Percentiles rank a stretch among this genome's conserved stretches.
Conservation (phyloP, 1,140 invertebrate species). For the Procambarus virginalis region DNA sequence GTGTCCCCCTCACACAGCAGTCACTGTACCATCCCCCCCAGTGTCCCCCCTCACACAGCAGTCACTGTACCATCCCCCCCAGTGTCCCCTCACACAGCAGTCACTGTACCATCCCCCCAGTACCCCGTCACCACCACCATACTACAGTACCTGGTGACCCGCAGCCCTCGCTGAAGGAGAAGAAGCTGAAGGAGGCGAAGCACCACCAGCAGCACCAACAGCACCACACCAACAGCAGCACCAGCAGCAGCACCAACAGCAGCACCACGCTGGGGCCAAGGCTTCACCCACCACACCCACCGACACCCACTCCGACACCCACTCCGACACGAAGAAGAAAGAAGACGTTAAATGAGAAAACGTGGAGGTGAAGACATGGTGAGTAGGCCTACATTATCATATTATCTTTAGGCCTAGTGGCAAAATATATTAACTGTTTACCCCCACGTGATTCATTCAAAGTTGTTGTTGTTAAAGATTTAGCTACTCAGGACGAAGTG, state of each 20-base stretch:
- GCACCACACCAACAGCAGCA: not conserved
- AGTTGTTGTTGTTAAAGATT: too few relatives aligned
- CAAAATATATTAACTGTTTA: too few relatives aligned
- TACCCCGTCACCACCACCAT: too few relatives aligned
- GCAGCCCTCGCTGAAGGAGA: conserved; percentile 55
- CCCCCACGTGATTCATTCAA: too few relatives aligned
- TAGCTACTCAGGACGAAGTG: too few relatives aligned
- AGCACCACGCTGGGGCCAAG: conserved; percentile 33
- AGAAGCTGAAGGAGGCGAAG: conserved; percentile 53
- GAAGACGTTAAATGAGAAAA: conserved; percentile 48
- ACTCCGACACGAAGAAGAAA: conserved; percentile 22
- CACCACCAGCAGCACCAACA: not conserved
- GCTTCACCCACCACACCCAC: conserved; percentile 1
- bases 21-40: not conserved
- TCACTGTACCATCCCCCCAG: too few relatives aligned
- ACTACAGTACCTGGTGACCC: not conserved
- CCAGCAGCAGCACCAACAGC: too few relatives aligned
- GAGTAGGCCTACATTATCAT: not conserved
- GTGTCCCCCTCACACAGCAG: too few relatives aligned
- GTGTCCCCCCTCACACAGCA: not conserved
- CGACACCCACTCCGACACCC: not conserved
- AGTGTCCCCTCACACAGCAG: not conserved
- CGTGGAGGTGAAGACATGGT: conserved; percentile 56
- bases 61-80: too few relatives aligned
- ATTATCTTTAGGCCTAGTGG: too few relatives aligned